Evolutionary conservation across 1,140 invertebrate species (phyloP), one percentile per base, ranked within the genome.

Genomic region (Daktulosphaira vitifoliae): DNA sequence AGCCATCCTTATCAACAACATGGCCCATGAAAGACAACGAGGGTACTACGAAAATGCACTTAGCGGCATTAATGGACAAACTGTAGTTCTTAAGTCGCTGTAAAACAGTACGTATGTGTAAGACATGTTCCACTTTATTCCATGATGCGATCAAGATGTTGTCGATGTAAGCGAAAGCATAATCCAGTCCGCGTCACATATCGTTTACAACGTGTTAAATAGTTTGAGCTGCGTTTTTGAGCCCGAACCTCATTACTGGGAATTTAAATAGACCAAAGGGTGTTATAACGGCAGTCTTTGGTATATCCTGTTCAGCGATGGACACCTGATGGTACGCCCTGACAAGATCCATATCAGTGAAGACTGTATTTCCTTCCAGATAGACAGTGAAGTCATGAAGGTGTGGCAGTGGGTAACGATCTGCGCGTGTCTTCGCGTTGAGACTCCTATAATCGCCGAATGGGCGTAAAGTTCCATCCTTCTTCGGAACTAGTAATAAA

Each of bases 271-370:
- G 26, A 72, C 71, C 4, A 73, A 78, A 15, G 74, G 76, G 65
- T 77, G 69, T 68, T 72, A 76, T 76, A 5, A 73, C 71, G 52
- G 73, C 73, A 1, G 73, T 76, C 42, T 76, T 77, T 6, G 26
- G 37, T 6, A 75, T 69, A 53, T 78, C 73, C 0, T 68, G 67
- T 8, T 50, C 29, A 5, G 53, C 54, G 1, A 76, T 69, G 0
- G 72, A 74, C 18, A 77, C 74, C 65, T 76, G 80, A 69, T 76
- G 74, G 66, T 77, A 82, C 0, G 80, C 80, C 20, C 71, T 71
- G 0, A 69, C 67, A 1, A 79, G 62, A 69, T 82, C 79, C 1
- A 81, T 65, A 2, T 68, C 73, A 1, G 75, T 73, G 64, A 81
- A 81, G 25, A 74, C 71, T 11, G 59, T 72, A 9, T 70, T 69